These are phyloP conservation scores for Puffinus mauretanicus DNA, from an alignment of 2,113 vertebrate genomes.

Conservation along the genomic window DNA sequence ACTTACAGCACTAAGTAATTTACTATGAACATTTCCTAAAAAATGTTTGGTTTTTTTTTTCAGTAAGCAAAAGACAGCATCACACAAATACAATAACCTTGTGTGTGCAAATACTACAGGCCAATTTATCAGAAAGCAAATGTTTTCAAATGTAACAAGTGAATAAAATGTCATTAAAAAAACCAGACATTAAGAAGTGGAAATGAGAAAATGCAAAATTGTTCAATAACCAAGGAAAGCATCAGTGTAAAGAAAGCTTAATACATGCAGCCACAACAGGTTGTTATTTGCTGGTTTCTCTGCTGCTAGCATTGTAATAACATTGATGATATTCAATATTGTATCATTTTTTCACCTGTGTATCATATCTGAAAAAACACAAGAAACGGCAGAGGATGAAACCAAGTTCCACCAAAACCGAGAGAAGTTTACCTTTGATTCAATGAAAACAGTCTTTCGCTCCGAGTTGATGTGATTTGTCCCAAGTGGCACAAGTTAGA, in stretches of 20 bases:
- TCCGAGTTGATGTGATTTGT: background rate
- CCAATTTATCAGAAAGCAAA: background rate
- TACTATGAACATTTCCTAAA: background rate
- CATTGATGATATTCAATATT: background rate
- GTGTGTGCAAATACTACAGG: background rate
- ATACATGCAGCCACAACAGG: background rate
- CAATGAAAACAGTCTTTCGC: conserved; percentile 20
- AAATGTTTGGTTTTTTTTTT: background rate
- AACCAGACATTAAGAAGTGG: background rate
- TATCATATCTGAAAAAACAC: background rate
- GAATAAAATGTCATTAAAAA: background rate
- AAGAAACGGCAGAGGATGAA: background rate
- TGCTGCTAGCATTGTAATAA: background rate
- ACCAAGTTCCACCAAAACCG: background rate
- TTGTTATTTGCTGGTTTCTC: background rate
- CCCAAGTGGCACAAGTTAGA: background rate
- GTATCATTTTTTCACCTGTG: background rate
- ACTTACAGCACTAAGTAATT: background rate
- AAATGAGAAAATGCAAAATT: background rate
- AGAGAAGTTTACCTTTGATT: background rate
- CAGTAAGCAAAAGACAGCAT: background rate
- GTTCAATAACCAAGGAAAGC: background rate
- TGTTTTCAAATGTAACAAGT: background rate
- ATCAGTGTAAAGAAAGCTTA: background rate
- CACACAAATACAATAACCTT: background rate